Base-by-base conservation (phyloP, 2,797 vertebrate species). In the Semotilus atromaculatus region DNA sequence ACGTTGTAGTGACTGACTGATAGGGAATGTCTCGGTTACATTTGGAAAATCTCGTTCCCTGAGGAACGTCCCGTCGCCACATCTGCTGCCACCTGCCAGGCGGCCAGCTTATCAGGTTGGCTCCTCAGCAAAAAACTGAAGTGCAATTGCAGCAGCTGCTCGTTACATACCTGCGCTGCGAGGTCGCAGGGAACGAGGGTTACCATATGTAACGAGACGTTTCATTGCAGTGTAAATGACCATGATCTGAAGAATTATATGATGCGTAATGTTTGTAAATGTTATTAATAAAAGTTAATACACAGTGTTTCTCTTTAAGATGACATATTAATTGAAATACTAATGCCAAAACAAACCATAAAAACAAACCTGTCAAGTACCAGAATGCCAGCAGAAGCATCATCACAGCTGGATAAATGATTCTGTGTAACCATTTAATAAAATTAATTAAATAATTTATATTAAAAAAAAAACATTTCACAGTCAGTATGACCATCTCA, bases 361-460 rank as follows among this genome's bases (percentile, higher is more conserved):
- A 43, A 40, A 71, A 14, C 16, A 40, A 81, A 40, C 26, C 1
- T 19, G 1, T 29, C 26, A 31, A 67, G 34, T 38, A 26, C 31
- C 66, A 53, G 8, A 80, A 68, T 68, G 11, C 5, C 19, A 45
- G 21, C 7, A 36, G 11, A 40, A 8, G 14, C 40, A 45, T 26
- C 18, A 18, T 23, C 62, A 18, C 19, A 67, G 51, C 29, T 43
- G 55, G 40, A 74, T 74, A 82, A 26, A 82, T 74, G 14, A 82
- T 3, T 73, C 7, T 1, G 3, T 36, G 21, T 31, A 43, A 58
- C 34, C 36, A 38, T 80, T 80, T 9, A 26, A 82, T 82, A n/a
- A 3, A 45, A 14, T 45, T 4, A 45, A 14, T 45, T 45, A 4
- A 45, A 4, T 43, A 43, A 43, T 11, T 4, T 4, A 43, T 14